Conservation (phyloP, 1,140 invertebrate genomes). For the Pseudomyrmex gracilis region DNA sequence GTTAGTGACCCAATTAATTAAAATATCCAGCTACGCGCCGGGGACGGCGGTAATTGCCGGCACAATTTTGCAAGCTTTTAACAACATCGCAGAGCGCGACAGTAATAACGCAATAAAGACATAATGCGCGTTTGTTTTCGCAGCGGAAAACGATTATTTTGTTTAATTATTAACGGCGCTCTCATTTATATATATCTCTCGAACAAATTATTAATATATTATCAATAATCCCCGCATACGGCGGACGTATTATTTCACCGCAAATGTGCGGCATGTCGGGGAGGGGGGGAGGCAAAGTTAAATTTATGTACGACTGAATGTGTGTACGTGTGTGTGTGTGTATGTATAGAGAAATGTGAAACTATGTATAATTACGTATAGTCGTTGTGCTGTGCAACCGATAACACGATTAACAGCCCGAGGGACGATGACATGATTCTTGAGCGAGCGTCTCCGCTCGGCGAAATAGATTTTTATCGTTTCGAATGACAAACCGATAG, state of each 20-base stretch:
- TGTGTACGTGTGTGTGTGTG: neutral
- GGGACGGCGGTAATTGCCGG: constrained; percentile 38
- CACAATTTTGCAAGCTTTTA: constrained; percentile 58
- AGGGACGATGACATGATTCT: constrained; percentile 19
- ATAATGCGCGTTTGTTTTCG: constrained; percentile 56
- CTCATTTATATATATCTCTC: constrained; percentile 50
- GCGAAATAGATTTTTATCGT: constrained; percentile 48
- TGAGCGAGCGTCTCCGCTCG: neutral
- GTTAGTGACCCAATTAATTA: constrained; percentile 61
- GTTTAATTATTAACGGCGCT: constrained; percentile 53
- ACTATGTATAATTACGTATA: constrained; percentile 35
- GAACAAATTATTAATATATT: constrained; percentile 58
- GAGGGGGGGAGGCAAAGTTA: constrained; percentile 13
- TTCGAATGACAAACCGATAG: constrained; percentile 17
- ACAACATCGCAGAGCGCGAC: constrained; percentile 51
- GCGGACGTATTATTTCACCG: constrained; percentile 50
- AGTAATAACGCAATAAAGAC: constrained; percentile 59
- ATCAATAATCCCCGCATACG: constrained; percentile 50
- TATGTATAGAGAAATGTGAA: too few relatives aligned
- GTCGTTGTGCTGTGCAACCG: constrained; percentile 25
- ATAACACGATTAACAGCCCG: constrained; percentile 24
- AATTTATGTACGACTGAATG: constrained; percentile 48
- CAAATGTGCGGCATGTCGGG: constrained; percentile 38
- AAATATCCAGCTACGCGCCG: constrained; percentile 42
- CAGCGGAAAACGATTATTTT: constrained; percentile 54